Percentiles rank a stretch among this genome's conserved stretches.
phyloP scores from a whole-genome alignment of 64 coral and sea anemone genomes.

The Porites lutea region DNA sequence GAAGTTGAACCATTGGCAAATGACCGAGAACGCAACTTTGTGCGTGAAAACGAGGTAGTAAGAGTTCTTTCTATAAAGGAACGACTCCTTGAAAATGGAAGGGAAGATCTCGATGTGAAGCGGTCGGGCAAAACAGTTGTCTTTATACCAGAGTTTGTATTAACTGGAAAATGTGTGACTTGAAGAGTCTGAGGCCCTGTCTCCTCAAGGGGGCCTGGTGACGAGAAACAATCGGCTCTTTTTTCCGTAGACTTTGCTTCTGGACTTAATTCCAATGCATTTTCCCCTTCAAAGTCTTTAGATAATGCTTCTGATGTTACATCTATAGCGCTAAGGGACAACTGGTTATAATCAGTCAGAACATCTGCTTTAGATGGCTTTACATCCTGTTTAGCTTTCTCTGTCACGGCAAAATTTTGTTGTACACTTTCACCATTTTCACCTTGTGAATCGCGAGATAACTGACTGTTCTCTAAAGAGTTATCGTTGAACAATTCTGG shows the following conservation, averaged over 20 bases:
- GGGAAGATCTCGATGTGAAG: background rate
- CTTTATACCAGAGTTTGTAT: background rate
- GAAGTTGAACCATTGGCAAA: background rate
- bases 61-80: constrained; percentile 1
- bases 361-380: background rate
- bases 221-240: background rate
- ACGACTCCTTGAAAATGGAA: background rate
- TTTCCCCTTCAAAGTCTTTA: background rate
- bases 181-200: background rate
- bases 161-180: constrained; percentile 23
- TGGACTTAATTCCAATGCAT: background rate
- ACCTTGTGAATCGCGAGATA: background rate
- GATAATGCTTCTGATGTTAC: background rate
- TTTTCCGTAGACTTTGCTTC: background rate
- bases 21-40: background rate
- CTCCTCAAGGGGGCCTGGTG: background rate
- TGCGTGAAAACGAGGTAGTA: background rate
- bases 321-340: no score
- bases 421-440: no score
- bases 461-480: background rate
- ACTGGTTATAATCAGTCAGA: background rate
- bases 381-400: background rate
- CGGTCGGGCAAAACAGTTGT: background rate
- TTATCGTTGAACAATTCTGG: background rate
- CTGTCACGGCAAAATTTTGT: background rate